Evolutionary conservation across 1,140 invertebrate genomes (phyloP), one percentile per base, ranked within the genome.

Genomic region (Leptinotarsa undecemlineata): DNA sequence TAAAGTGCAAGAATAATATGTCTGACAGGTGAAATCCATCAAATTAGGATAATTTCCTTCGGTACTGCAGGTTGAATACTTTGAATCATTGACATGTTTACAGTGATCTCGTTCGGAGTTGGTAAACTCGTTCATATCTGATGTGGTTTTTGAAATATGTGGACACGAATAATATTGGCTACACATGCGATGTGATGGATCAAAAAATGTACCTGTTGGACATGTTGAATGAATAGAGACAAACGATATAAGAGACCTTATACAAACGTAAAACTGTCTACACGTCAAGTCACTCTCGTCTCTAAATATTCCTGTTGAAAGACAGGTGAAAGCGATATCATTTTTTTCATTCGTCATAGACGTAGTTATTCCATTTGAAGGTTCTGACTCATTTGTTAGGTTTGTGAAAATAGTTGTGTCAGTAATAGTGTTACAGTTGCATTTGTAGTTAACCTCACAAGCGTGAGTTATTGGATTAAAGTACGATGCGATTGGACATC

Each of bases 141-240:
- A 26, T 68, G 33, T 68, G 33, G 66, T 68, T 68, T 19, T 68
- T 68, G 17, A n/a, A 23, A 48, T 42, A 69, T 51, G 23, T 14
- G 68, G 68, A 17, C 68, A 69, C 11, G 17, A 3, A 48, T 69
- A 69, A 19, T 51, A 14, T n/a, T n/a, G 14, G 6, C 19, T 51
- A 69, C 68, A 69, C 15, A 19, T 23, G 8, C 20, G 21, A 69
- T 21, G 17, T 6, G n/a, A 19, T 3, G 14, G 15, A 48, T 68
- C 33, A 26, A 68, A 68, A 21, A 47, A 42, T 15, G 26, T 6
- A n/a, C 67, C 67, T 21, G 17, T n/a, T 47, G 67, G 47, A 48
- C 67, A 68, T 48, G 21, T n/a, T n/a, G 48, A 21, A 19, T 68
- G 19, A 15, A 48, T 68, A n/a, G 4, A 4, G n/a, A 68, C 48